phyloP scores from a whole-genome alignment of 2,113 vertebrate species.

The Oryctolagus cuniculus region mOryCun1.1 NC_091434.1:86109001-86109500 shows the following conservation, averaged over 20 bases:
- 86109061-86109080: conserved; percentile 84
- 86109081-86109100: conserved; percentile 82
- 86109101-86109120: conserved; percentile 82
- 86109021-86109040: conserved; percentile 81
- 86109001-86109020: conserved; percentile 76
- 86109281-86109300: conserved; percentile 81
- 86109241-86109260: conserved; percentile 81
- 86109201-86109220: conserved; percentile 81
- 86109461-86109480: conserved; percentile 66
- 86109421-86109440: conserved; percentile 85
- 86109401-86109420: conserved; percentile 84
- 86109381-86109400: conserved; percentile 74
- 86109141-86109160: conserved; percentile 85
- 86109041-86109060: conserved; percentile 84
- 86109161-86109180: conserved; percentile 84
- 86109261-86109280: conserved; percentile 75
- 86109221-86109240: conserved; percentile 79
- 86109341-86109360: conserved; percentile 82
- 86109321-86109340: conserved; percentile 81
- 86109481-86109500: conserved; percentile 62
- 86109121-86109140: conserved; percentile 85
- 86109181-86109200: conserved; percentile 86
- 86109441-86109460: conserved; percentile 82
- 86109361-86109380: conserved; percentile 69
- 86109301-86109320: conserved; percentile 82